phyloP scores from a whole-genome alignment of 2,797 vertebrate species.

The Pseudopleuronectes americanus region DNA sequence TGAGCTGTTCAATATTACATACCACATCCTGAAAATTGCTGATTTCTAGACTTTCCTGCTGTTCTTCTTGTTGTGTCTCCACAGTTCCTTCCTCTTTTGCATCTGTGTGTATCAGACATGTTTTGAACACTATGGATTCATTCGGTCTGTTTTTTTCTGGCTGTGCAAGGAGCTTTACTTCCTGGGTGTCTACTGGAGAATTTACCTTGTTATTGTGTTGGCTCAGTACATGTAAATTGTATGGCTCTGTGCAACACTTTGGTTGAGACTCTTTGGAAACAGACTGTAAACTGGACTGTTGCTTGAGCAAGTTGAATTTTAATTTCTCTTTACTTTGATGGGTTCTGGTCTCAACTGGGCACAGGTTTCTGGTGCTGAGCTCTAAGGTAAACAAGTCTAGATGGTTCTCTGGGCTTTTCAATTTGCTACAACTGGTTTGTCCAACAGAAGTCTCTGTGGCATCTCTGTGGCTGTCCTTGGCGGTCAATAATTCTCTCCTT shows the following conservation, averaged over 20 bases:
- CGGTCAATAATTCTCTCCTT: slow-evolving; percentile 40
- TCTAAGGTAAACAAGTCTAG: slow-evolving; percentile 8
- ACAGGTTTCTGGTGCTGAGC: slow-evolving; percentile 14
- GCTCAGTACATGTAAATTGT: slow-evolving; percentile 27
- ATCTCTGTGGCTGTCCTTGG: slow-evolving; percentile 38
- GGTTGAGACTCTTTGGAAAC: slow-evolving; percentile 28
- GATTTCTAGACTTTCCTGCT: slow-evolving; percentile 6
- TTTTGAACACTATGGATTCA: slow-evolving; percentile 25
- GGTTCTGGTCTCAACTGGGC: slow-evolving; percentile 15
- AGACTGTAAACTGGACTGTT: slow-evolving; percentile 11
- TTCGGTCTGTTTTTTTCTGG: slow-evolving; percentile 10
- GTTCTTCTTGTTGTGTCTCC: slow-evolving; percentile 7
- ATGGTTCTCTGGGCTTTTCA: slow-evolving; percentile 45
- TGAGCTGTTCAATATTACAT: slow-evolving; percentile 19
- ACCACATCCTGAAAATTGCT: slow-evolving; percentile 7
- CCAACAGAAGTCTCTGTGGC: slow-evolving; percentile 20
- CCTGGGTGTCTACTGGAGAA: slow-evolving; percentile 11
- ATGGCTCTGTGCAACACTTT: slow-evolving; percentile 12
- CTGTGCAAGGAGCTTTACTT: slow-evolving; percentile 20
- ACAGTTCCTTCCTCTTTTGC: slow-evolving; percentile 3
- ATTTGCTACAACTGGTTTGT: slow-evolving; percentile 27
- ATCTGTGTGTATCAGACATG: slow-evolving; percentile 8
- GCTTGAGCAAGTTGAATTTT: slow-evolving; percentile 1
- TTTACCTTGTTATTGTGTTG: slow-evolving; percentile 50
- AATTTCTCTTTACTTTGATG: slow-evolving; percentile 12